Percentiles rank a stretch among this genome's conserved stretches.
Conservation (phyloP, 2,797 vertebrate species). For the Poeciliopsis paucimaculata region DNA sequence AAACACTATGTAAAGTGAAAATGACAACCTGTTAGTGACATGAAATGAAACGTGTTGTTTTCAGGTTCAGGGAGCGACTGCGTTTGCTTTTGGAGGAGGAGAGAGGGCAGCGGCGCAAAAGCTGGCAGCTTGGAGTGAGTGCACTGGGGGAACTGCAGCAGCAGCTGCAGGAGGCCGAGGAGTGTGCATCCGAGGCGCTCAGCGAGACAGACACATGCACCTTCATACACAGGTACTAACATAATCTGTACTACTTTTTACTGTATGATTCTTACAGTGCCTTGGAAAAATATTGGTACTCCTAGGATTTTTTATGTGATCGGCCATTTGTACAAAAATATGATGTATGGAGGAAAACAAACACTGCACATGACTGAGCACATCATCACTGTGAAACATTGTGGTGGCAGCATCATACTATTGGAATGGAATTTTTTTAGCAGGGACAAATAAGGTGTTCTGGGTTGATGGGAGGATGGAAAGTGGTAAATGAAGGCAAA, state of each 20-base stretch:
- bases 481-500: not conserved
- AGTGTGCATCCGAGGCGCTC: conserved; percentile 47
- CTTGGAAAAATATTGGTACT: no score
- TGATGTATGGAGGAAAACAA: not conserved
- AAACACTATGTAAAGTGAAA: not conserved
- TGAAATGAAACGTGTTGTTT: conserved; percentile 4
- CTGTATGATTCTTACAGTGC: no score
- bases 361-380: not conserved
- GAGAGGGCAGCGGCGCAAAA: conserved; percentile 50
- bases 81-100: conserved; percentile 64
- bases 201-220: conserved; percentile 57
- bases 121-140: conserved; percentile 56
- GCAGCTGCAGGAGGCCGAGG: conserved; percentile 65
- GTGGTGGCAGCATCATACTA: not conserved
- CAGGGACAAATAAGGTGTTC: not conserved
- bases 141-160: conserved; percentile 70
- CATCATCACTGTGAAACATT: not conserved
- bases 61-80: conserved; percentile 69
- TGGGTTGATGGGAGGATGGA: not conserved
- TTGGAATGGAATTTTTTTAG: not conserved
- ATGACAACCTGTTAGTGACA: not conserved
- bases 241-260: not conserved
- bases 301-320: no score
- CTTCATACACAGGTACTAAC: conserved; percentile 72
- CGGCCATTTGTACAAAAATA: not conserved